Evolutionary conservation across 1,140 invertebrate species (phyloP), one percentile per base, ranked within the genome.

Genomic region (Drosophila paulistorum): DNA sequence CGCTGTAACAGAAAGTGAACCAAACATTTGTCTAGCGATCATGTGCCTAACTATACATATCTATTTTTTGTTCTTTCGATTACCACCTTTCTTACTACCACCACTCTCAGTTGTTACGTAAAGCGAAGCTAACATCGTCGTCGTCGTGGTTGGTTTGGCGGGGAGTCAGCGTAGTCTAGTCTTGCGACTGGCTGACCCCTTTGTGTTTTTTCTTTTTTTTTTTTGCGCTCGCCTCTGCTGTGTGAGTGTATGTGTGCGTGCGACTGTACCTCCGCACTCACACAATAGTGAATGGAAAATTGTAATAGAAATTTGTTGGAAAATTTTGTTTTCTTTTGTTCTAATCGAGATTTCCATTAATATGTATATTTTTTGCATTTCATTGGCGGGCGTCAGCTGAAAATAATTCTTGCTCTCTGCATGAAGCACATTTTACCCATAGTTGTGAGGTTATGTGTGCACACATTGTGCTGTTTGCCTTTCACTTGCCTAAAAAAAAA

Each of bases 121-220:
- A 89, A 70, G 68, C 77, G 74, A 87, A 86, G 82, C 79, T 89
- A 86, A 83, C 83, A 83, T 77, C 81, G 81, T 84, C 60, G 83
- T 55, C 63, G 83, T 55, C 63, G 63, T 71, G 66, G 81, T 71
- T 73, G 65, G 68, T 68, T 81, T 61, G 69, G 63, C 59, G 72
- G 55, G 74, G 77, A 69, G 67, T 66, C 45, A 51, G 48, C 81
- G 45, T 68, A 71, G 77, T 78, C 81, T 70, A 69, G 70, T 61
- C 63, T 63, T 63, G 45, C 74, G 42, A 65, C 74, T 62, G 68
- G 67, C 62, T 86, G 81, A 89, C 83, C 83, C 83, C 84, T 86
- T 90, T 77, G 17, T 76, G 73, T 80, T 89, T 79, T 60, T 30
- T 30, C 7, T 11, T 35, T 35, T 35, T 37, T 37, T 73, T 65